These are phyloP conservation scores for Brachyrhaphis roseni DNA, from an alignment of 2,797 vertebrate genomes.

Conservation along the genomic window DNA sequence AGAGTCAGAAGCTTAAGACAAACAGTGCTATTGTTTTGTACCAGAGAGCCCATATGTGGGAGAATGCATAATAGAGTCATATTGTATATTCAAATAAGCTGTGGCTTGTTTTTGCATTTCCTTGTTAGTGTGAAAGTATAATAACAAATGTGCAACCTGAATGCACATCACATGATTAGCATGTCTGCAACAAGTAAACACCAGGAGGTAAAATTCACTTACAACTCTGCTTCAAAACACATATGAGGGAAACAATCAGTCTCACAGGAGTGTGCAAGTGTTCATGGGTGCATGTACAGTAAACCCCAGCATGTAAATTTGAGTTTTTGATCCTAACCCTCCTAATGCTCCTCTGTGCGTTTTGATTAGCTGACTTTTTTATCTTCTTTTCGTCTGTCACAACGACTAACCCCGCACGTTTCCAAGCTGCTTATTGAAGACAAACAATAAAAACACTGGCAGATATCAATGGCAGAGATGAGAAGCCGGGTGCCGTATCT, in stretches of 20 bases:
- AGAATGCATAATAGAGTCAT: neutral
- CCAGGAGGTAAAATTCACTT: conserved; percentile 53
- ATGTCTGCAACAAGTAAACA: conserved; percentile 71
- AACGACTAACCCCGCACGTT: conserved; percentile 80
- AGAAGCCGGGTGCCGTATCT: conserved; percentile 85
- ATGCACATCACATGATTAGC: conserved; percentile 69
- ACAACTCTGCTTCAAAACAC: conserved; percentile 64
- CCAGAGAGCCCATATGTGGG: conserved; percentile 14
- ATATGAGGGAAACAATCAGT: conserved; percentile 59
- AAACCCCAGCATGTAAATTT: conserved; percentile 56
- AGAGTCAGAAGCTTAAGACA: conserved; percentile 65
- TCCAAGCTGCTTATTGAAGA: conserved; percentile 83
- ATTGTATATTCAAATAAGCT: conserved; percentile 25
- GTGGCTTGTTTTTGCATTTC: conserved; percentile 27
- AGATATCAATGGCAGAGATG: conserved; percentile 88
- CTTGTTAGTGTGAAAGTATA: conserved; percentile 55
- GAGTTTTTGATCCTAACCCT: conserved; percentile 66
- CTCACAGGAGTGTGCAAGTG: conserved; percentile 58
- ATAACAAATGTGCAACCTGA: conserved; percentile 40
- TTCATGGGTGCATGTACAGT: conserved; percentile 49
- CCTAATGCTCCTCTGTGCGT: conserved; percentile 64
- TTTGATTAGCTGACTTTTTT: conserved; percentile 71
- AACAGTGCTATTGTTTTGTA: conserved; percentile 33
- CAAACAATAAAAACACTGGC: conserved; percentile 86
- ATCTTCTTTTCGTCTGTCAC: conserved; percentile 59